Evolutionary conservation across 1,140 invertebrate genomes (phyloP).

Genomic region (Drosophila ohnishii): DNA sequence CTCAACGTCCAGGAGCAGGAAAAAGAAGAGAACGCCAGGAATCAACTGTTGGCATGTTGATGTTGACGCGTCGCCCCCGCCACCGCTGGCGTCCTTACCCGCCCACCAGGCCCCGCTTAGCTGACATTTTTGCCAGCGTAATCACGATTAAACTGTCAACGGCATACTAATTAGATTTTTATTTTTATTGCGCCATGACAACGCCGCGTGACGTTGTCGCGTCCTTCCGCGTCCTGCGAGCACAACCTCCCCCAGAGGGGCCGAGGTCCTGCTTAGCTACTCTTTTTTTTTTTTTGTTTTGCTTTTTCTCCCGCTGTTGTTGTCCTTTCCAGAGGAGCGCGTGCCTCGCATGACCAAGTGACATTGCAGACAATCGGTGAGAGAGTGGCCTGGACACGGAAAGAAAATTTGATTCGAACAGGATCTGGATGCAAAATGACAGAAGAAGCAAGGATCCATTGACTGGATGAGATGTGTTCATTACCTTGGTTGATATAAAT

Average conservation of each 20-base stretch:
- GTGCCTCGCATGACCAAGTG: slow-evolving; percentile 72
- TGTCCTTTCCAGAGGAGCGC: slow-evolving; percentile 43
- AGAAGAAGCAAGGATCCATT: not conserved
- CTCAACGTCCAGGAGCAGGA: slow-evolving; percentile 59
- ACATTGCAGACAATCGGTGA: slow-evolving; percentile 20
- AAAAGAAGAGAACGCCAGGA: slow-evolving; percentile 41
- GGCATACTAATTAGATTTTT: slow-evolving; percentile 83
- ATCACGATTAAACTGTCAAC: slow-evolving; percentile 83
- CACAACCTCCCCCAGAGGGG: not conserved
- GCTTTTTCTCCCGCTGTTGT: slow-evolving; percentile 23
- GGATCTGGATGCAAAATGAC: not conserved
- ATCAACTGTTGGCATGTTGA: slow-evolving; percentile 82
- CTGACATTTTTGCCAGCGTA: slow-evolving; percentile 79
- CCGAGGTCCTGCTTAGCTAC: slow-evolving; percentile 33
- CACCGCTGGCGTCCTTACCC: not conserved
- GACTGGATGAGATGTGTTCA: too few species aligned
- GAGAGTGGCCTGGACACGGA: not conserved
- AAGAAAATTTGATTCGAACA: not conserved
- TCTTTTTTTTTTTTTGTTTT: slow-evolving; percentile 13
- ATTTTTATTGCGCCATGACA: slow-evolving; percentile 82
- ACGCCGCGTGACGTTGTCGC: slow-evolving; percentile 74
- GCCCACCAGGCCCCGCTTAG: slow-evolving; percentile 30
- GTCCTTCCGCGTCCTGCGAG: slow-evolving; percentile 29
- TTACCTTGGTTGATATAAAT: too few species aligned
- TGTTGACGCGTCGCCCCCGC: slow-evolving; percentile 45